Evolutionary conservation across 53 echinoderm and acorn worm species (phyloP), one percentile per base, ranked within the genome.

Genomic region (Echinarachnius parma): DNA sequence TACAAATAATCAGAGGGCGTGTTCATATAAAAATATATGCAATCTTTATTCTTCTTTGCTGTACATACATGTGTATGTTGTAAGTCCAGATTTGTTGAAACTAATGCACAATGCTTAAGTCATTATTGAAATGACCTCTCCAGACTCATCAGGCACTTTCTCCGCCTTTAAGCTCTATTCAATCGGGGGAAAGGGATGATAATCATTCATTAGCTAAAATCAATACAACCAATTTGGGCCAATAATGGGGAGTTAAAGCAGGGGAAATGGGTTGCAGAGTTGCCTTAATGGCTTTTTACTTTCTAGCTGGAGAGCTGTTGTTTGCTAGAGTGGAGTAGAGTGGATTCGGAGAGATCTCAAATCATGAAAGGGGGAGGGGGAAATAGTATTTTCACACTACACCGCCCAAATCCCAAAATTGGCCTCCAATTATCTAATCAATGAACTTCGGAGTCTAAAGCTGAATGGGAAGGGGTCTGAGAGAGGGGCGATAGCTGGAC

Each of bases 391-490:
- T 63, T 14, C 20, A 63, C 34, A 63, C 31, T 33, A 21, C 44
- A 46, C 15, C 15, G 44, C 29, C 47, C 66, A 18, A 18, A 65
- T 47, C 66, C 66, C 26, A 16, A 25, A 37, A 65, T 65, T 25
- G 46, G 28, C 18, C n/a, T n/a, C 16, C 47, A 65, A 65, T 65
- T 47, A 45, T 28, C 47, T 47, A 48, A 65, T 65, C 66, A 65
- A 65, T 65, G 65, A 65, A 65, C 65, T 65, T 65, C 8, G 36
- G 45, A n/a, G n/a, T n/a, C n/a, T n/a, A n/a, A n/a, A n/a, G n/a
- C n/a, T n/a, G n/a, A n/a, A n/a, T n/a, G n/a, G n/a, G n/a, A n/a
- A n/a, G 8, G 42, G 42, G 42, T 42, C 42, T 9, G 13, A 42
- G 13, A 42, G 13, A 14, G 42, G 42, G 8, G 8, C 8, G 13